Conservation (phyloP, 2,797 vertebrate genomes). For the Bradypodion ventrale region DNA sequence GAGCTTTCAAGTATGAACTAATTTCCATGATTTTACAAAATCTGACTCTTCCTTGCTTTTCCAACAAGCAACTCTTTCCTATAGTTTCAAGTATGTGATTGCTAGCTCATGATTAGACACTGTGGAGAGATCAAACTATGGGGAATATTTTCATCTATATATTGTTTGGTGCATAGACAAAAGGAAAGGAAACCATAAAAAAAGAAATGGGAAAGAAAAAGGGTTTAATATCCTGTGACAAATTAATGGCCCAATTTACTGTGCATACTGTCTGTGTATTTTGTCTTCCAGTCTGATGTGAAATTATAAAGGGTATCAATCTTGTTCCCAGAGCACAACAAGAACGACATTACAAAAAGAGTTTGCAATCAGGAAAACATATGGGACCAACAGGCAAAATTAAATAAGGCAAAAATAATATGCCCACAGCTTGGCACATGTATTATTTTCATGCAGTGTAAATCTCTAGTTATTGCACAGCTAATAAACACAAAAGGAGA, state of each 20-base stretch:
- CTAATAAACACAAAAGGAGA: slow-evolving; percentile 15
- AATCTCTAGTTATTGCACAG: slow-evolving; percentile 3
- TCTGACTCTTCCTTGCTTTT: neutral
- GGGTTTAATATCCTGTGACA: slow-evolving; percentile 37
- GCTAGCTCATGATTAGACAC: neutral
- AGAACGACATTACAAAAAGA: slow-evolving; percentile 9
- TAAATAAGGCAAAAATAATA: slow-evolving; percentile 34
- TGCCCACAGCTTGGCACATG: neutral
- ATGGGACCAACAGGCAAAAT: slow-evolving; percentile 13
- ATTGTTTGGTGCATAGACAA: slow-evolving; percentile 15
- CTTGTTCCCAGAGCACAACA: slow-evolving; percentile 30
- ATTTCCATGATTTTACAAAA: neutral
- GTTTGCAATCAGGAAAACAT: slow-evolving; percentile 29
- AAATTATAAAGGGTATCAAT: slow-evolving; percentile 42
- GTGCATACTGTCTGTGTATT: slow-evolving; percentile 9
- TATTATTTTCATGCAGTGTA: neutral
- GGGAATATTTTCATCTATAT: neutral
- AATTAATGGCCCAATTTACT: slow-evolving; percentile 46
- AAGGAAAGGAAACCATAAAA: neutral
- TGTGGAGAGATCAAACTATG: neutral
- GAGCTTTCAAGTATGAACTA: neutral
- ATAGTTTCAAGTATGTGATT: neutral
- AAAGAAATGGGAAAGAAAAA: neutral
- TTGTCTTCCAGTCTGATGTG: slow-evolving; percentile 26
- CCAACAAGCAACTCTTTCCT: slow-evolving; percentile 9